Conservation (phyloP, 2,113 vertebrate genomes). For the Erythrolamprus reginae region DNA sequence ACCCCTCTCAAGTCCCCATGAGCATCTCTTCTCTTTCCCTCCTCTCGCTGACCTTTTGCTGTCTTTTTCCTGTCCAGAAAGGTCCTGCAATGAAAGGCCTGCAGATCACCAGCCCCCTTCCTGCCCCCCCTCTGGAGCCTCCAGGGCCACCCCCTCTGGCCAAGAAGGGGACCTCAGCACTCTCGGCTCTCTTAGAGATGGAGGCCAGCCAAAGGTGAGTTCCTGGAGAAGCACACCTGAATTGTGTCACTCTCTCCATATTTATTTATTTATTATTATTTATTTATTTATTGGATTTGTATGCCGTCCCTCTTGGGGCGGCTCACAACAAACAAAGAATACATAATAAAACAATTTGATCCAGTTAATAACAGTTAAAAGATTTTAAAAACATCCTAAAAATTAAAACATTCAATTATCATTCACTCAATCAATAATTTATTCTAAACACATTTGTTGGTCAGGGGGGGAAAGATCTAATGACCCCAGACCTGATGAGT, state of each 20-base stretch:
- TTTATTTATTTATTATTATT: too few relatives aligned
- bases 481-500: too few relatives aligned
- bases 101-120: constrained; percentile 79
- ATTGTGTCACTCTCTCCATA: background rate
- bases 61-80: constrained; percentile 68
- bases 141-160: constrained; percentile 78
- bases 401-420: too few relatives aligned
- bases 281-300: too few relatives aligned
- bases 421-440: too few relatives aligned
- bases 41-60: background rate
- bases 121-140: constrained; percentile 79
- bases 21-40: background rate
- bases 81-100: constrained; percentile 85
- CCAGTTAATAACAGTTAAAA: too few relatives aligned
- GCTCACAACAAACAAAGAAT: too few relatives aligned
- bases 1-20: background rate
- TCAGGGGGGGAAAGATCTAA: too few relatives aligned
- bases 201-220: constrained; percentile 96
- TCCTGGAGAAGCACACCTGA: background rate
- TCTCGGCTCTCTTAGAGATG: constrained; percentile 91
- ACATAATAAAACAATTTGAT: too few relatives aligned
- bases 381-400: too few relatives aligned
- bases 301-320: too few relatives aligned
- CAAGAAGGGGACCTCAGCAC: constrained; percentile 92
- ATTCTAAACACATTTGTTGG: too few relatives aligned